phyloP scores from a whole-genome alignment of 2,797 vertebrate species.

The Erithacus rubecula region DNA sequence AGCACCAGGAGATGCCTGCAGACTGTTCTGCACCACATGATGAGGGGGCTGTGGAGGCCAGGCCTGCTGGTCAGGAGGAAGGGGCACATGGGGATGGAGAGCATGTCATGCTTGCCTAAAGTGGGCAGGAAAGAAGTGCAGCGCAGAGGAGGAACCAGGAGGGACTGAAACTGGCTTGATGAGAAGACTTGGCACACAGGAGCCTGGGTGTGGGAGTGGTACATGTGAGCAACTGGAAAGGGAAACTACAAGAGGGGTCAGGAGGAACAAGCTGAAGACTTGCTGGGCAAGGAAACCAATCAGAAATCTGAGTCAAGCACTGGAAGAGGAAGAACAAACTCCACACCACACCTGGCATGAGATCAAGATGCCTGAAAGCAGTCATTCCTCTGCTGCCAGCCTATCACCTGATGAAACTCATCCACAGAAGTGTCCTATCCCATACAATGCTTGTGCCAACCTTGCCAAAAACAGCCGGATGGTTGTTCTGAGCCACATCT shows the following conservation, averaged over 20 bases:
- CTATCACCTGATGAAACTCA: background rate
- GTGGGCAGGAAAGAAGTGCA: background rate
- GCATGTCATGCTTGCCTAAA: accelerated
- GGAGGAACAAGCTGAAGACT: conserved; percentile 21
- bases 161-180: conserved; percentile 25
- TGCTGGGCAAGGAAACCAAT: background rate
- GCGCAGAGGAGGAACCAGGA: background rate
- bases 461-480: background rate
- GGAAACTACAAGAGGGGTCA: conserved; percentile 7
- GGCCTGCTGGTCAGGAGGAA: background rate
- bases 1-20: background rate
- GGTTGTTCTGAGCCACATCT: background rate
- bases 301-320: background rate
- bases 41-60: background rate
- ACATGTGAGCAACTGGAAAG: conserved; percentile 34
- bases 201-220: background rate
- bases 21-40: background rate
- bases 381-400: background rate
- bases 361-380: background rate
- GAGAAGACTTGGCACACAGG: background rate
- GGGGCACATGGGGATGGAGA: background rate
- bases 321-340: conserved; percentile 13
- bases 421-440: background rate
- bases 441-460: background rate
- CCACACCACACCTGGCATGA: background rate